Conservation (phyloP, 2,888 invertebrate genomes). For the Lithophane socia region DNA sequence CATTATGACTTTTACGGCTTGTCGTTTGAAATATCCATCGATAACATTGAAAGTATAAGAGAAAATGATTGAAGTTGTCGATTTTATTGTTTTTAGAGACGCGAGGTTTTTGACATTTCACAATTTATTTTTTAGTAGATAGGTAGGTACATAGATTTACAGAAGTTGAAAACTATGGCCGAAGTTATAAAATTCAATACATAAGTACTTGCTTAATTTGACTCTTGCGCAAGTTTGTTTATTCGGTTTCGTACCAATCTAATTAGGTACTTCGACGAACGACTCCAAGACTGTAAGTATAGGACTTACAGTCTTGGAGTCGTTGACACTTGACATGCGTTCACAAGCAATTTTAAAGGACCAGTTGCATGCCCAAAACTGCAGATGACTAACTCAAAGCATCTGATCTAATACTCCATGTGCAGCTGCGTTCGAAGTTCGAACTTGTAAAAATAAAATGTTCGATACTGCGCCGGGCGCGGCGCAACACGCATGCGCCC, state of each 20-base stretch:
- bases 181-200: background rate
- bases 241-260: background rate
- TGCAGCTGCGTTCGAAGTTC: slow-evolving; percentile 65
- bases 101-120: background rate
- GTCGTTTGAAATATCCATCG: slow-evolving; percentile 28
- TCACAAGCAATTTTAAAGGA: background rate
- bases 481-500: slow-evolving; percentile 72
- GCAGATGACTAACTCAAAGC: slow-evolving; percentile 41
- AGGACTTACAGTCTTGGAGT: background rate
- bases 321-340: background rate
- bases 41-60: slow-evolving; percentile 17
- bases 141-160: background rate
- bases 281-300: too few species aligned
- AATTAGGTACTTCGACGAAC: background rate
- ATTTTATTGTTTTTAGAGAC: slow-evolving; percentile 11
- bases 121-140: background rate
- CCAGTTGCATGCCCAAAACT: slow-evolving; percentile 1
- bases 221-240: background rate
- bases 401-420: slow-evolving; percentile 21
- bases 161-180: background rate
- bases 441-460: slow-evolving; percentile 66
- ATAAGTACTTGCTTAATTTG: too few species aligned
- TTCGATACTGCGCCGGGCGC: slow-evolving; percentile 63
- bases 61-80: slow-evolving; percentile 12
- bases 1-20: slow-evolving; percentile 31